Evolutionary conservation across 1,140 invertebrate species (phyloP).

Genomic region (Lepidurus packardi): DNA sequence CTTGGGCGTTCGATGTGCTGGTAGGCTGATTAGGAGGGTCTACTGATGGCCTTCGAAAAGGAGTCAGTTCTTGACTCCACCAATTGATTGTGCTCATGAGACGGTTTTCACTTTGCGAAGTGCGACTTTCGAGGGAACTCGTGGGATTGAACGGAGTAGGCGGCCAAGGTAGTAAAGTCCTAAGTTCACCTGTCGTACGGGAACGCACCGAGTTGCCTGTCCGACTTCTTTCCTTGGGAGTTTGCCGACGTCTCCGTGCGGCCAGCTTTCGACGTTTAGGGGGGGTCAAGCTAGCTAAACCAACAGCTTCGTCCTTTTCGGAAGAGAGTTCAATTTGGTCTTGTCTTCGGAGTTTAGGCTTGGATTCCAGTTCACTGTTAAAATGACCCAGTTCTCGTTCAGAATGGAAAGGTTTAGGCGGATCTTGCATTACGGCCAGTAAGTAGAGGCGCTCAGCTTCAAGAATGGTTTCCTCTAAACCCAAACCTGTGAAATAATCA

Average conservation of each 20-base stretch:
- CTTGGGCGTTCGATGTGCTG: not conserved
- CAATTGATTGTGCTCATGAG: constrained; percentile 2
- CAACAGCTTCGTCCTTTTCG: not conserved
- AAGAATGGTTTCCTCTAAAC: not conserved
- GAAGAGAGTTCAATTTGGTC: not conserved
- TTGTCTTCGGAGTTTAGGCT: not conserved
- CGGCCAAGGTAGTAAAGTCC: not conserved
- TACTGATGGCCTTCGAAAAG: not conserved
- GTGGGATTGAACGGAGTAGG: not conserved
- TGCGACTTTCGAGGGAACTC: not conserved
- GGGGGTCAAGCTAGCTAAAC: constrained; percentile 37
- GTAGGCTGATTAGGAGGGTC: not conserved
- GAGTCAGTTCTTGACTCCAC: constrained; percentile 3
- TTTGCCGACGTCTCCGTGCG: constrained; percentile 37
- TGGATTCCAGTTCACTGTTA: not conserved
- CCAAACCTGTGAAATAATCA: not conserved
- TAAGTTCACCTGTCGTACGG: not conserved
- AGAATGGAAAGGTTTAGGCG: not conserved
- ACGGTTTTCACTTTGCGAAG: not conserved
- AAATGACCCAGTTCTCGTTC: not conserved
- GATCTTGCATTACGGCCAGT: not conserved
- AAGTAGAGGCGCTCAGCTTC: not conserved
- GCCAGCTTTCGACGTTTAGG: constrained; percentile 37
- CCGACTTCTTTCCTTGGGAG: constrained; percentile 28
- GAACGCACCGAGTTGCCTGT: not conserved